A percentile compares a stretch with the other conserved stretches of the same genome.
These are phyloP conservation scores for Pseudachorutes palmiensis DNA, from an alignment of 1,140 invertebrate species.

Conservation along the genomic window DNA sequence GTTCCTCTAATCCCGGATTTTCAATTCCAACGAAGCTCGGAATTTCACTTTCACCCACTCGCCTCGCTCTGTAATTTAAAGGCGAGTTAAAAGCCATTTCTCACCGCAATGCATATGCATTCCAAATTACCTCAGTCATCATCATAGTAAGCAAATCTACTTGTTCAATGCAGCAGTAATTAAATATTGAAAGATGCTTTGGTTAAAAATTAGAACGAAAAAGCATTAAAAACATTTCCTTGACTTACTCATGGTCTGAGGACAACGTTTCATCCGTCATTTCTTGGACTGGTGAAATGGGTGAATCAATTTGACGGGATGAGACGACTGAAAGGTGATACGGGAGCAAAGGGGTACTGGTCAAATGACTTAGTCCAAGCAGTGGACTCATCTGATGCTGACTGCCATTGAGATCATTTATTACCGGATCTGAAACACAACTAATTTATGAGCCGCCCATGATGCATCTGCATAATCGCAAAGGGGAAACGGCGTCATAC, in stretches of 20 bases:
- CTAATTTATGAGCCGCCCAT: too few species aligned
- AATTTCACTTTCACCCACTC: background rate
- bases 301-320: conserved; percentile 22
- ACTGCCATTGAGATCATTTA: conserved; percentile 35
- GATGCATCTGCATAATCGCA: too few species aligned
- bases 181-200: background rate
- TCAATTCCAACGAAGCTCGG: background rate
- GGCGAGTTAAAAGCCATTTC: too few species aligned
- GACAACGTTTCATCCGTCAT: conserved; percentile 19
- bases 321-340: conserved; percentile 18
- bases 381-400: conserved; percentile 30
- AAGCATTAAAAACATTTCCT: background rate
- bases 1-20: conserved; percentile 8
- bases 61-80: conserved; percentile 8
- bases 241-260: conserved; percentile 30
- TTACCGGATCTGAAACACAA: conserved; percentile 16
- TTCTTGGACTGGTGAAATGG: conserved; percentile 33
- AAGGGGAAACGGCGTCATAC: too few species aligned
- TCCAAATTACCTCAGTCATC: conserved; percentile 12
- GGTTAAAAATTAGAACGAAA: background rate
- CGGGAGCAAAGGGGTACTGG: conserved; percentile 16
- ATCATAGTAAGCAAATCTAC: conserved; percentile 11
- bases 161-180: background rate
- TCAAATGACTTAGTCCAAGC: conserved; percentile 13
- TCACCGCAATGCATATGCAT: too few species aligned